Conservation (phyloP, 2,797 vertebrate species). For the Myotis findleyi region DNA sequence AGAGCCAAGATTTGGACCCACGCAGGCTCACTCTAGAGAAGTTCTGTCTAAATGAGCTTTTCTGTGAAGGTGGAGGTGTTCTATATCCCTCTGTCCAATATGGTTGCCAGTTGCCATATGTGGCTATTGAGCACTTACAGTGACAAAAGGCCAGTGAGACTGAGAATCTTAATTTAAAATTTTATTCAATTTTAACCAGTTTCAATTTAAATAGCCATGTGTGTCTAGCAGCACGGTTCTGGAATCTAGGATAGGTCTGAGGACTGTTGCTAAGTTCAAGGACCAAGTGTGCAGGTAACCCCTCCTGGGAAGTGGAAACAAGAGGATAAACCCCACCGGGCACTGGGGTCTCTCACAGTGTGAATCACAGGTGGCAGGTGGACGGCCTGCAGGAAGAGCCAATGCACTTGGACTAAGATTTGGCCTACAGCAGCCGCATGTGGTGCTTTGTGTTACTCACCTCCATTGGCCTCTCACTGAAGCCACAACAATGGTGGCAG, state of each 20-base stretch:
- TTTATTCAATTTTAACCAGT: constrained; percentile 9
- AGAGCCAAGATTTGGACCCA: background rate
- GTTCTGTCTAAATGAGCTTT: background rate
- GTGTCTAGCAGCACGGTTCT: background rate
- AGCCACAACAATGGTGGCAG: background rate
- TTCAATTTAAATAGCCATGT: background rate
- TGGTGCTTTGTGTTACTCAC: background rate
- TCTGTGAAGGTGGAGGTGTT: background rate
- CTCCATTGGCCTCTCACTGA: background rate
- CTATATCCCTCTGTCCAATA: background rate
- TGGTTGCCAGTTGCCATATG: background rate
- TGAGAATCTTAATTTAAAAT: background rate
- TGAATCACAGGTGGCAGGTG: background rate
- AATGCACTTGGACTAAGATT: background rate
- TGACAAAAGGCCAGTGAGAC: background rate
- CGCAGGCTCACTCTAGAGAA: background rate
- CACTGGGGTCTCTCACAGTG: background rate
- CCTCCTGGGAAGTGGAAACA: background rate
- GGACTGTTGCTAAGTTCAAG: background rate
- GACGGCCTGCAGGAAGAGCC: background rate
- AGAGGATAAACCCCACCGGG: background rate
- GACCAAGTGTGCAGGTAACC: background rate
- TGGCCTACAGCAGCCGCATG: background rate
- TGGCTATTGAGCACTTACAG: background rate
- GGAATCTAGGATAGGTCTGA: background rate